Evolutionary conservation across 92 coral and sea anemone species (phyloP).

Genomic region (Pocillopora meandrina): DNA sequence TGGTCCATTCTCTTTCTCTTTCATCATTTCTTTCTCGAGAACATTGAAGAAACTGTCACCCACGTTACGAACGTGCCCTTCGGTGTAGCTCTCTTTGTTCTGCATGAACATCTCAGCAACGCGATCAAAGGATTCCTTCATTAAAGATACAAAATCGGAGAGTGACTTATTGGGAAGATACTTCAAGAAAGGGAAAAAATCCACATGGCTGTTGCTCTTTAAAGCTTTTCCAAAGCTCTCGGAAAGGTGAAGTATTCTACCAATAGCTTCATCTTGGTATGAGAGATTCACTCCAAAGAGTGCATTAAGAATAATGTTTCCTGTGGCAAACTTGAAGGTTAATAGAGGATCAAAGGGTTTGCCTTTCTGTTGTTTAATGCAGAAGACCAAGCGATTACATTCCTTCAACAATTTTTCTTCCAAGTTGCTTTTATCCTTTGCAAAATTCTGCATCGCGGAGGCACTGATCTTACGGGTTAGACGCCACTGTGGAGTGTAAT

Average conservation of each 20-base stretch:
- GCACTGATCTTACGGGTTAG: slow-evolving; percentile 51
- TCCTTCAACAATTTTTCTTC: slow-evolving; percentile 45
- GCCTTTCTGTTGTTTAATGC: slow-evolving; percentile 37
- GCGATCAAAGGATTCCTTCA: slow-evolving; percentile 12
- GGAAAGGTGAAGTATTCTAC: slow-evolving; percentile 39
- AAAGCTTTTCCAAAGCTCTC: slow-evolving; percentile 57
- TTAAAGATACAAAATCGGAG: slow-evolving; percentile 18
- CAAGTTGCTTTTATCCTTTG: slow-evolving; percentile 43
- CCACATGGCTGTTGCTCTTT: slow-evolving; percentile 53
- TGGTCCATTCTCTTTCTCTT: slow-evolving; percentile 8
- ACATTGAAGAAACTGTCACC: slow-evolving; percentile 72
- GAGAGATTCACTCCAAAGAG: slow-evolving; percentile 64
- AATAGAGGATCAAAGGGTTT: slow-evolving; percentile 55
- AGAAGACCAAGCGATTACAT: slow-evolving; percentile 48
- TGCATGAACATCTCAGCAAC: slow-evolving; percentile 46
- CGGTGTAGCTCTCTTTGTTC: slow-evolving; percentile 59
- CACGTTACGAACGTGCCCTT: slow-evolving; percentile 65
- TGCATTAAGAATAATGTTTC: slow-evolving; percentile 58
- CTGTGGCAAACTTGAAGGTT: slow-evolving; percentile 66
- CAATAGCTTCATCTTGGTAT: slow-evolving; percentile 44
- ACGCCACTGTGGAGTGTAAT: slow-evolving; percentile 43
- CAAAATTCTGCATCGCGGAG: slow-evolving; percentile 71
- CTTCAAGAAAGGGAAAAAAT: slow-evolving; percentile 73
- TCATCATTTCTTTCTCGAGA: slow-evolving; percentile 37
- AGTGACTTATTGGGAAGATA: slow-evolving; percentile 54